A percentile compares a stretch with the other conserved stretches of the same genome.
These are phyloP conservation scores for Anoplius nigerrimus DNA, from an alignment of 2,888 invertebrate genomes.

Conservation along the genomic window DNA sequence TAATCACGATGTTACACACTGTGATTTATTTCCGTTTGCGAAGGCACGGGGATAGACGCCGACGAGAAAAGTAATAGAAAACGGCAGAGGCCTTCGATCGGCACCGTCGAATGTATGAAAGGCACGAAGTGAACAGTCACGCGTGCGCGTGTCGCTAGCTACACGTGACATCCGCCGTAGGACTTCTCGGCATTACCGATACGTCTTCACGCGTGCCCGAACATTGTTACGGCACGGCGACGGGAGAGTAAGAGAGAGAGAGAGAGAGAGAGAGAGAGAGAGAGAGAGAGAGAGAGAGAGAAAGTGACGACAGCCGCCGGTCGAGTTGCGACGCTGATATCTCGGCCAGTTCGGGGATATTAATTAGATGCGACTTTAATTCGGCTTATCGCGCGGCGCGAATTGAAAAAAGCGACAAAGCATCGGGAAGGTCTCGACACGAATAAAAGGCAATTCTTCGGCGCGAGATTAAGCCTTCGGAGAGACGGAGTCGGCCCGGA, in stretches of 20 bases:
- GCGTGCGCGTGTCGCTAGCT: slow-evolving; percentile 29
- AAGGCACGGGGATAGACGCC: no score
- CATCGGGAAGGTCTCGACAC: neutral
- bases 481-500: slow-evolving; percentile 6
- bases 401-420: slow-evolving; percentile 1
- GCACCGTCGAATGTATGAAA: slow-evolving; percentile 2
- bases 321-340: no score
- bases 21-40: no score
- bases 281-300: no score
- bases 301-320: slow-evolving; percentile 3
- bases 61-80: no score
- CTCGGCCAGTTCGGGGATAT: no score
- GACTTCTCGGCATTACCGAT: slow-evolving; percentile 9
- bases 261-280: no score
- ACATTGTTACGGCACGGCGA: slow-evolving; percentile 19
- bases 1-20: no score
- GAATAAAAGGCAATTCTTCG: neutral
- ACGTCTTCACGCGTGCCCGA: slow-evolving; percentile 21
- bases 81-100: no score
- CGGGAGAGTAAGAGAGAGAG: no score
- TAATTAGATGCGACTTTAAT: neutral
- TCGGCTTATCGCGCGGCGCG: neutral
- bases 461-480: no score
- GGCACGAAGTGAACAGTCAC: slow-evolving; percentile 38
- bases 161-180: slow-evolving; percentile 45